Evolutionary conservation across 2,797 vertebrate species (phyloP), one percentile per base, ranked within the genome.

Genomic region (Furcifer pardalis): DNA sequence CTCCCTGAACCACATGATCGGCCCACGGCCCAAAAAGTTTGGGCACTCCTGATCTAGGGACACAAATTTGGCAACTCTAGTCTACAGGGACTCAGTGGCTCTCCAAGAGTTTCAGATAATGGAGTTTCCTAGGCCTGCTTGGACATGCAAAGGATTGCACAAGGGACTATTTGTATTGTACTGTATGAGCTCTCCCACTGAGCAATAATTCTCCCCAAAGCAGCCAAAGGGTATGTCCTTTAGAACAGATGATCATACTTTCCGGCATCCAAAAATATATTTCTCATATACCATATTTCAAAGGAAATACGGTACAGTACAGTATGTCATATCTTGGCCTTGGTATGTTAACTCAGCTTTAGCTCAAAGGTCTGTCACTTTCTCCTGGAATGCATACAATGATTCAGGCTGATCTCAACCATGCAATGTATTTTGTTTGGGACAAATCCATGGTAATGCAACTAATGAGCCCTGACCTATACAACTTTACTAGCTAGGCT

Each of bases 391-490:
- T 44, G 59, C 40, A 46, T 65, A 56, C 12, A 56, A 77, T 32
- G 9, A 35, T 69, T 80, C 71, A 82, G 71, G 27, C 44, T 83
- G 62, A 37, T 40, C n/a, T 68, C 25, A 76, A 21, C 44, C 56
- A 73, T 13, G 46, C 62, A 40, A 65, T 63, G 72, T 30, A 56
- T 60, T 76, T 76, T 56, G 62, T 68, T 59, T 76, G 23, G 30
- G 68, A 59, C 23, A 81, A 75, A 80, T 81, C 71, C 71, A 76
- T 81, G 78, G 42, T 79, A 79, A 65, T 79, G 44, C 60, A 79
- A 59, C 69, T 52, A 73, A 75, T 75, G 78, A 68, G 46, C 72
- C 71, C 37, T 76, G 62, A 75, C 71, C 60, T n/a, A 30, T 12
- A 81, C 62, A 79, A 37, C 40, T 76, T 60, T 76, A 46, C 72